These are phyloP conservation scores for Octodonta nipae DNA, from an alignment of 2,888 invertebrate genomes.

Conservation along the genomic window DNA sequence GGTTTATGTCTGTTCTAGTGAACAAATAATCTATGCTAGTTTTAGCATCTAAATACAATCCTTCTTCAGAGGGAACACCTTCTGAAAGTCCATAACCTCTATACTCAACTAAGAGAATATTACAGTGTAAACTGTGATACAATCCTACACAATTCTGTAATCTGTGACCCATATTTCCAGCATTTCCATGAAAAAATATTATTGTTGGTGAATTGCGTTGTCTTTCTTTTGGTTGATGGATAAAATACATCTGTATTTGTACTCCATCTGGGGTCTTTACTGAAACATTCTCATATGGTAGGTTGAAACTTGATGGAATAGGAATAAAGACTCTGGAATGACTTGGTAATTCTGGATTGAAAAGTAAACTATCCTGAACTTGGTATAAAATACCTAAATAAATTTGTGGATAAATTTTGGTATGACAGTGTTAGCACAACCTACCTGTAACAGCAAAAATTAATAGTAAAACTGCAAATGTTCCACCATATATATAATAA, in stretches of 20 bases:
- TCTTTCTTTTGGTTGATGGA: constrained; percentile 56
- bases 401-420: neutral
- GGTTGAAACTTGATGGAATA: constrained; percentile 69
- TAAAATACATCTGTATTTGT: constrained; percentile 67
- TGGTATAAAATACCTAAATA: constrained; percentile 63
- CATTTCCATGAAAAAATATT: constrained; percentile 89
- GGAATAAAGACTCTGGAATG: constrained; percentile 81
- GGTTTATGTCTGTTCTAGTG: constrained; percentile 71
- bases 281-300: constrained; percentile 74
- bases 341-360: constrained; percentile 78
- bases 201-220: constrained; percentile 65
- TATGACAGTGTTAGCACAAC: constrained; percentile 6
- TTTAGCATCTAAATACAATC: constrained; percentile 76
- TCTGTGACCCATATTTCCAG: constrained; percentile 85
- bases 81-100: constrained; percentile 87
- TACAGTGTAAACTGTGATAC: constrained; percentile 67
- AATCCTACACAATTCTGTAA: constrained; percentile 72
- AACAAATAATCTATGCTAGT: constrained; percentile 75
- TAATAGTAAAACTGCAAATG: constrained; percentile 57
- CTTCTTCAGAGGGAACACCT: constrained; percentile 75
- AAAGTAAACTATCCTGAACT: constrained; percentile 73
- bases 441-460: constrained; percentile 59
- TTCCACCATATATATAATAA: constrained; percentile 72
- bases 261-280: constrained; percentile 65
- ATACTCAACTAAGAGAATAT: constrained; percentile 87